phyloP scores from a whole-genome alignment of 2,113 vertebrate genomes.

The Tylochromis polylepis region DNA sequence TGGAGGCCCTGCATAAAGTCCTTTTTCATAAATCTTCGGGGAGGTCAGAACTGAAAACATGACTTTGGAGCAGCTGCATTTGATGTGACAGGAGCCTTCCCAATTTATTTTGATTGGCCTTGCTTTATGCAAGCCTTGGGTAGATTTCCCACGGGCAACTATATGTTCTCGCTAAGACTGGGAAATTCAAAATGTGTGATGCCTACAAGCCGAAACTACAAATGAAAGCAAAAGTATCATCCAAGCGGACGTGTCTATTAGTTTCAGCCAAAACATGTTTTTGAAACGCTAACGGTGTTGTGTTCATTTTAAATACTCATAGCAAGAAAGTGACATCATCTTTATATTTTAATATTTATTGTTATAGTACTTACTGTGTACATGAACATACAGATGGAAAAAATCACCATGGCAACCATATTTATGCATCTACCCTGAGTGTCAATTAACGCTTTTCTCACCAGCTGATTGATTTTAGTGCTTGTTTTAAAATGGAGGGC shows the following conservation, averaged over 20 bases:
- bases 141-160: constrained; percentile 43
- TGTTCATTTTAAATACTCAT: background rate
- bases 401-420: background rate
- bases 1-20: background rate
- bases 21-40: background rate
- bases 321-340: background rate
- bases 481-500: constrained; percentile 5
- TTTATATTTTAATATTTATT: background rate
- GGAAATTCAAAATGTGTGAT: constrained; percentile 25
- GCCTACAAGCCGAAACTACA: background rate
- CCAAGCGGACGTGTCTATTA: background rate
- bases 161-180: constrained; percentile 28
- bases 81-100: constrained; percentile 50
- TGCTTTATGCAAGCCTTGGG: constrained; percentile 40
- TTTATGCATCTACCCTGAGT: background rate
- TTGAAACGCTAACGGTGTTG: background rate
- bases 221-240: constrained; percentile 4
- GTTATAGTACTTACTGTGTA: background rate
- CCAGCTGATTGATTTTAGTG: constrained; percentile 4
- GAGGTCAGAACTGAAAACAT: constrained; percentile 50
- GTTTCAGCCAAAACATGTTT: background rate
- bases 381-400: background rate
- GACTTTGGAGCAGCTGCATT: constrained; percentile 53
- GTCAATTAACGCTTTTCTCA: constrained; percentile 14
- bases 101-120: constrained; percentile 68